A percentile compares a stretch with the other conserved stretches of the same genome.
Evolutionary conservation across 1,140 invertebrate genomes (phyloP).

Genomic region (Mesaphorura yosii): DNA sequence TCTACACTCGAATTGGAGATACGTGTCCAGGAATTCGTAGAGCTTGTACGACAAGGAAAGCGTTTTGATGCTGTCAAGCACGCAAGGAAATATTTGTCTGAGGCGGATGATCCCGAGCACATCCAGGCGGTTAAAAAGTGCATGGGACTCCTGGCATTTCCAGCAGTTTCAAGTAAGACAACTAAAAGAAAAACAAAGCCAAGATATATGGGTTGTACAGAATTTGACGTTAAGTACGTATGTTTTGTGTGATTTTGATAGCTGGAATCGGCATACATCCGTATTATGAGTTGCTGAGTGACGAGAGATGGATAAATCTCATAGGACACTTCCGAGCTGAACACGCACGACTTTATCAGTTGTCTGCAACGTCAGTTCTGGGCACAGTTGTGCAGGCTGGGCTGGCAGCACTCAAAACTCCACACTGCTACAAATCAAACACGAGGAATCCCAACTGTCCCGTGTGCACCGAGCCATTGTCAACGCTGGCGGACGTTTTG

Average conservation of each 20-base stretch:
- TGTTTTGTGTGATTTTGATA: slow-evolving; percentile 2
- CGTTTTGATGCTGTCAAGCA: slow-evolving; percentile 83
- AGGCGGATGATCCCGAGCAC: slow-evolving; percentile 67
- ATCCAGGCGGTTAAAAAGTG: slow-evolving; percentile 77
- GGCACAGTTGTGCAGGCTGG: slow-evolving; percentile 83
- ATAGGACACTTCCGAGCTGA: slow-evolving; percentile 85
- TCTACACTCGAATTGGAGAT: slow-evolving; percentile 39
- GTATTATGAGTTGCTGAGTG: slow-evolving; percentile 56
- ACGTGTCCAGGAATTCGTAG: slow-evolving; percentile 88
- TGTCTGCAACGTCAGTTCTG: slow-evolving; percentile 81
- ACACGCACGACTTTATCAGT: slow-evolving; percentile 85
- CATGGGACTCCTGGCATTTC: slow-evolving; percentile 90
- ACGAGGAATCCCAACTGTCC: slow-evolving; percentile 77
- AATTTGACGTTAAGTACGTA: not conserved
- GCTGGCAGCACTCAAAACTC: slow-evolving; percentile 88
- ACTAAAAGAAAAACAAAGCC: too few relatives aligned
- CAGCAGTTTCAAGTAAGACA: slow-evolving; percentile 55
- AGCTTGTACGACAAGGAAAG: slow-evolving; percentile 73
- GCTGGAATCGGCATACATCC: slow-evolving; percentile 40
- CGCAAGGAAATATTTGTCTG: slow-evolving; percentile 82
- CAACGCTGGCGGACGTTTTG: slow-evolving; percentile 68
- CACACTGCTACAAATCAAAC: slow-evolving; percentile 40
- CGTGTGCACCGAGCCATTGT: slow-evolving; percentile 79
- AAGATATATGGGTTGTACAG: not conserved
- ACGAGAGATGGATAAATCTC: slow-evolving; percentile 63